Base-by-base conservation (phyloP, 2,888 invertebrate genomes). In the Drosophila picticornis region DNA sequence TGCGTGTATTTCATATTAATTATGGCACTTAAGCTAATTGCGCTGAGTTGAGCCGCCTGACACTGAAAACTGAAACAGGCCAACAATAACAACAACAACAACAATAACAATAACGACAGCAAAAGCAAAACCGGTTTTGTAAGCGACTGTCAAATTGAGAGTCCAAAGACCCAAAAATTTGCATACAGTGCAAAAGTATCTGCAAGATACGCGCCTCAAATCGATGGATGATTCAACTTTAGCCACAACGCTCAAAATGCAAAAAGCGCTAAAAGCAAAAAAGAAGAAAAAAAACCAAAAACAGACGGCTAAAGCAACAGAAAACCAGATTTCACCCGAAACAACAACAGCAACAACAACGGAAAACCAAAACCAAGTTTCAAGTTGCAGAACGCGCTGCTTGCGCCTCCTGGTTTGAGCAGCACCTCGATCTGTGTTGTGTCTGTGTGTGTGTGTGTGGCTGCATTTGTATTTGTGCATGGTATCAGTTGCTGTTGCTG, bases 211-310 rank as follows among this genome's bases (percentile, higher is more conserved):
- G 75, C 75, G 84, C 84, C 69, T 75, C 69, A 75, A 72, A 85
- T 83, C 81, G 71, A 84, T 88, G 88, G 88, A 88, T 87, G 87
- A 87, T 88, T 87, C 86, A 87, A 84, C 88, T 67, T 65, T 43
- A 71, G 63, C 60, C 48, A 58, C 65, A 58, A 32, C 67, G 61
- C 48, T 67, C 68, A 68, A 79, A 73, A 84, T 76, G 84, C 87
- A 85, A 89, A 88, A 46, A 46, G 16, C 76, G 77, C 72, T 65
- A 75, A 81, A 46, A 25, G 16, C 76, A 74, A 67, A 69, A 77
- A 68, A 70, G 36, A 50, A 59, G 60, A 46, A 66, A 66, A 53
- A 43, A 43, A 38, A 48, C 65, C 38, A 52, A 58, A 72, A 53
- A 58, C 73, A 80, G 59, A 34, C 59, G 51, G 56, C 75, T 59